Percentiles rank a stretch among this genome's conserved stretches.
Evolutionary conservation across 2,888 invertebrate genomes (phyloP).

Genomic region (Acleris cristana): DNA sequence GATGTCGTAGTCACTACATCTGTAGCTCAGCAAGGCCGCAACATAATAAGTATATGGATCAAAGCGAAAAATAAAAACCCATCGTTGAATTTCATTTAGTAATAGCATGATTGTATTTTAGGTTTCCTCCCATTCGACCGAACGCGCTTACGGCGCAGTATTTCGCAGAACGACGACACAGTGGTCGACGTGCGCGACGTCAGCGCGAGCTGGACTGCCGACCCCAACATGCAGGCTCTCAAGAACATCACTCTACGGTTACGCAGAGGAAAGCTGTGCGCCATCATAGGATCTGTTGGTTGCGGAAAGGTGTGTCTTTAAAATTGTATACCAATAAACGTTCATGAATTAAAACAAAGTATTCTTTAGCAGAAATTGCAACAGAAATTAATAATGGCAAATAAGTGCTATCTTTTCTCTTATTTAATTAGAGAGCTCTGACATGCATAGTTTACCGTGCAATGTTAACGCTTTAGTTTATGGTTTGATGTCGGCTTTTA

Average conservation of each 20-base stretch:
- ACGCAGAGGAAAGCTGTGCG: slow-evolving; percentile 84
- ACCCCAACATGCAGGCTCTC: slow-evolving; percentile 80
- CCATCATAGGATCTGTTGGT: slow-evolving; percentile 90
- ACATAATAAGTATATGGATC: not conserved
- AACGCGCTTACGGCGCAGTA: slow-evolving; percentile 52
- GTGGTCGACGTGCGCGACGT: slow-evolving; percentile 68
- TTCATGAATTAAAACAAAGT: not conserved
- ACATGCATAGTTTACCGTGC: too few species aligned
- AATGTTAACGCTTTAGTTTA: too few species aligned
- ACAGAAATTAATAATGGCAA: too few species aligned
- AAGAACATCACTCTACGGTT: slow-evolving; percentile 80
- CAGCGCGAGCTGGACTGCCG: slow-evolving; percentile 80
- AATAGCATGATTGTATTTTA: not conserved
- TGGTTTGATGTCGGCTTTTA: too few species aligned
- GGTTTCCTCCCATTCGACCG: slow-evolving; percentile 41
- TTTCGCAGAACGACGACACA: slow-evolving; percentile 62
- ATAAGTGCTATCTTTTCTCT: too few species aligned
- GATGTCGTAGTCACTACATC: too few species aligned
- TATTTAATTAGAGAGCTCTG: too few species aligned
- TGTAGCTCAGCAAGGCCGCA: not conserved
- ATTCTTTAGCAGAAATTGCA: not conserved
- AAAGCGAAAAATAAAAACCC: not conserved
- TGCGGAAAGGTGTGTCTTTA: slow-evolving; percentile 85
- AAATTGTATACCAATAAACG: not conserved
- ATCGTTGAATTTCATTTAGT: not conserved